These are phyloP conservation scores for Linurgus olivaceus DNA, from an alignment of 2,797 vertebrate genomes.

Conservation along the genomic window DNA sequence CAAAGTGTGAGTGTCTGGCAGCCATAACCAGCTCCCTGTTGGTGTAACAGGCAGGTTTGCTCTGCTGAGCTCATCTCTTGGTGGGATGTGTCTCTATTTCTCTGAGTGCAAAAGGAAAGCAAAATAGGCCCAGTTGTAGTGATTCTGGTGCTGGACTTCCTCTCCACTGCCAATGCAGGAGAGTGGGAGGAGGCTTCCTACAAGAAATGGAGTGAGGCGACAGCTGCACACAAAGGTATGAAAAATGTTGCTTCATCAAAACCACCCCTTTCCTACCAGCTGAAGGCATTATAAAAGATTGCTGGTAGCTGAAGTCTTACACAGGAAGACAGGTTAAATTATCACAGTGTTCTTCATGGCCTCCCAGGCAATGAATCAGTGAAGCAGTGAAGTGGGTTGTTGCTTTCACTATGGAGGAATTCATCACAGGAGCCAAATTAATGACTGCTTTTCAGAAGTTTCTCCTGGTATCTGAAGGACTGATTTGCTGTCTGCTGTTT, in stretches of 20 bases:
- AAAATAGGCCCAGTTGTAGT: background rate
- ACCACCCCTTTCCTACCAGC: background rate
- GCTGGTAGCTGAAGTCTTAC: background rate
- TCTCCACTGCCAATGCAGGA: background rate
- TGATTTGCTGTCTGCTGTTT: slow-evolving; percentile 17
- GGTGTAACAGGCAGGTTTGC: background rate
- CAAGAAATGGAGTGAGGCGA: background rate
- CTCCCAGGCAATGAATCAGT: slow-evolving; percentile 34
- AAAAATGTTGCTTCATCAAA: slow-evolving; percentile 1
- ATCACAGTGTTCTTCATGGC: background rate
- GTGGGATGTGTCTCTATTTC: background rate
- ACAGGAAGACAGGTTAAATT: slow-evolving; percentile 23
- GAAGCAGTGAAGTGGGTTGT: slow-evolving; percentile 1
- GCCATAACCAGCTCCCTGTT: fast-evolving
- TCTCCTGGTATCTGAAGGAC: slow-evolving; percentile 1
- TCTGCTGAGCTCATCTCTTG: background rate
- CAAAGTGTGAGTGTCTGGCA: background rate
- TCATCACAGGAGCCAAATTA: slow-evolving; percentile 3
- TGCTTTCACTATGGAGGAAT: background rate
- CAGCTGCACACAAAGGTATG: background rate
- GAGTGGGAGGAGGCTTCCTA: background rate
- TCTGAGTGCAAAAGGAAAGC: background rate
- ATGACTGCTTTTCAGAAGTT: slow-evolving; percentile 13
- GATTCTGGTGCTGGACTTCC: background rate
- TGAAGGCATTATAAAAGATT: background rate